Base-by-base conservation (phyloP, 2,797 vertebrate genomes). In the Threskiornis aethiopicus region DNA sequence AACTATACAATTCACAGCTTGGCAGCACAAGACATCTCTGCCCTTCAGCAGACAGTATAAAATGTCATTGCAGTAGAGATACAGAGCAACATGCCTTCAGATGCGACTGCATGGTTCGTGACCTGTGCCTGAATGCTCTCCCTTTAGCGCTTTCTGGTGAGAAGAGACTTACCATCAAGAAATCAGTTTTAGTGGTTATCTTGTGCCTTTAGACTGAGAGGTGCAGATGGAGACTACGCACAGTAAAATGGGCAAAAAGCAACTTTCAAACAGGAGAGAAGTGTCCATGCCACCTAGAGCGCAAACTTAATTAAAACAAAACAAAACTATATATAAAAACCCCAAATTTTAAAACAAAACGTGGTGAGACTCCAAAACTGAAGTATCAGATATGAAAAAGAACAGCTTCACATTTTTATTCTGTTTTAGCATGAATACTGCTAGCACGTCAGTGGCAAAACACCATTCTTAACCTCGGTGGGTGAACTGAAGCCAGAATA, bases 1-100 rank as follows among this genome's bases (percentile, higher is more conserved):
- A 98, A 97, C 98, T 98, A 98, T 98, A 98, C 98, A 98, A 90
- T 98, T 99, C 98, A 98, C 98, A 99, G 98, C 98, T 98, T 98
- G 98, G 98, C 98, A 98, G 98, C 97, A 98, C 95, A 92, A 95
- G 96, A 97, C 80, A 91, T 87, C 96, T 91, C 97, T 97, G 97
- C 93, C 89, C 95, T 98, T 98, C 75, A 93, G 96, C 77, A 89
- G 95, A 94, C 95, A 65, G 91, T 88, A 95, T 44, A 89, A 96
- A 97, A 96, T 25, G 67, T 93, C 64, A 31, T 31, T 8, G 94
- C 75, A 59, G 65, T 18, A 92, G 86, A 76, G 88, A 89, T 57
- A 57, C 51, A 79, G 85, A 64, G 79, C 70, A 76, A 58, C 2
- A 47, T 22, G 51, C 72, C 91, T 85, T 79, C 76, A 26, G 35